Conservation (phyloP, 2,797 vertebrate species). For the Falco concolor region DNA sequence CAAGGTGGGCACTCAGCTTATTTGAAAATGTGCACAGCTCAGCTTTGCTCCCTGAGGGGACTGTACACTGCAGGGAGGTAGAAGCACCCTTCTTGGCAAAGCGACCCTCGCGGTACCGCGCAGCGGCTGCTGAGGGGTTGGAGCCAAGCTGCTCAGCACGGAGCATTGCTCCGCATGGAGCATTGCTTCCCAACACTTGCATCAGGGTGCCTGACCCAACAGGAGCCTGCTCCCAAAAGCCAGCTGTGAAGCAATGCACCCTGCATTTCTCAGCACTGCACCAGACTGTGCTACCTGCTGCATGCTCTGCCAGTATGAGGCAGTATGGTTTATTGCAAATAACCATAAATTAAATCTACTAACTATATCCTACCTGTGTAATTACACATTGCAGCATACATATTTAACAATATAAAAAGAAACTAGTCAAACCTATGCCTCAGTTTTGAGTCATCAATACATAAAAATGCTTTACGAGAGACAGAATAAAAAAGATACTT, state of each 20-base stretch:
- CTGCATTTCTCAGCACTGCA: background rate
- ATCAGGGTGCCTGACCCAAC: background rate
- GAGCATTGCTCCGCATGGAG: fast-evolving
- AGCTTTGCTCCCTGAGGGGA: background rate
- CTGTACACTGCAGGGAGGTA: background rate
- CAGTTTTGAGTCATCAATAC: background rate
- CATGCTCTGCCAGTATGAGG: background rate
- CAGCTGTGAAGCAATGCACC: background rate
- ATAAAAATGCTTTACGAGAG: background rate
- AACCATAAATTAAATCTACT: background rate
- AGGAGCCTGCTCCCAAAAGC: background rate
- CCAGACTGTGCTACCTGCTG: background rate
- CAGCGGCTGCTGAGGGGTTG: fast-evolving
- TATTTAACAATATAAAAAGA: background rate
- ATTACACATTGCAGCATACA: background rate
- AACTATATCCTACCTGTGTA: background rate
- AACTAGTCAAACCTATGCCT: background rate
- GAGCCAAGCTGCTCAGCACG: fast-evolving
- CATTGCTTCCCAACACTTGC: fast-evolving
- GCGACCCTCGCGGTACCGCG: fast-evolving
- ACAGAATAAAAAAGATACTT: background rate
- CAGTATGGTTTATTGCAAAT: background rate
- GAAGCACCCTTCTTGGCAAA: background rate
- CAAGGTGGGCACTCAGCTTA: background rate
- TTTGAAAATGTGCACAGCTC: background rate